phyloP scores from a whole-genome alignment of 2,888 invertebrate genomes.

The Trachelus tabidus region DNA sequence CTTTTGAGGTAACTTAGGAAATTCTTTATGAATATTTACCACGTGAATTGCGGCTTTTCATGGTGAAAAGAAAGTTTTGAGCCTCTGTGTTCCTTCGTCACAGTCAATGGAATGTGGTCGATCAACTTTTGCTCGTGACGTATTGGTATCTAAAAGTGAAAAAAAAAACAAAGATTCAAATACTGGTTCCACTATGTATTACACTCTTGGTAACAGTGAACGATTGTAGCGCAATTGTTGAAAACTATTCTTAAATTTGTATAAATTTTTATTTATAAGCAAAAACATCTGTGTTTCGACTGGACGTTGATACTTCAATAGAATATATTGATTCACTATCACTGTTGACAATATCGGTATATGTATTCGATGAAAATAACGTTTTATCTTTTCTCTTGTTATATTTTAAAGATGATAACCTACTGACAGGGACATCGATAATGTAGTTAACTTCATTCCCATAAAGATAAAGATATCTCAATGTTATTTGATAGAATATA shows the following conservation, averaged over 20 bases:
- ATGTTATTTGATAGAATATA: not conserved
- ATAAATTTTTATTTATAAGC: not conserved
- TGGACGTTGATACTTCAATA: not conserved
- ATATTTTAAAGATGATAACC: slow-evolving; percentile 3
- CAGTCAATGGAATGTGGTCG: not conserved
- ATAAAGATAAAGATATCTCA: not conserved
- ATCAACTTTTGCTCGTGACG: not conserved
- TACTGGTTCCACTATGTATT: not conserved
- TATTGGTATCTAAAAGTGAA: not conserved
- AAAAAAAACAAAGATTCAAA: not conserved
- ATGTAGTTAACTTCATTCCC: not conserved
- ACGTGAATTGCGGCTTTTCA: not conserved
- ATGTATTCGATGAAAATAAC: not conserved
- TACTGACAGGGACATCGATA: not conserved
- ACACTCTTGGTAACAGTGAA: not conserved
- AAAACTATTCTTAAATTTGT: not conserved
- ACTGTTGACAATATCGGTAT: not conserved
- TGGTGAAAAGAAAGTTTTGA: not conserved
- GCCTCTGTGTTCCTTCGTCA: not conserved
- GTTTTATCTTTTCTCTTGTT: not conserved
- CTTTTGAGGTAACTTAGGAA: not conserved
- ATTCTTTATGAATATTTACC: not conserved
- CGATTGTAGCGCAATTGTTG: not conserved
- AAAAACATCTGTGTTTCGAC: not conserved
- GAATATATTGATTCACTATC: not conserved